Evolutionary conservation across 2,113 vertebrate species (phyloP).

Genomic region (Oryzias melastigma): DNA sequence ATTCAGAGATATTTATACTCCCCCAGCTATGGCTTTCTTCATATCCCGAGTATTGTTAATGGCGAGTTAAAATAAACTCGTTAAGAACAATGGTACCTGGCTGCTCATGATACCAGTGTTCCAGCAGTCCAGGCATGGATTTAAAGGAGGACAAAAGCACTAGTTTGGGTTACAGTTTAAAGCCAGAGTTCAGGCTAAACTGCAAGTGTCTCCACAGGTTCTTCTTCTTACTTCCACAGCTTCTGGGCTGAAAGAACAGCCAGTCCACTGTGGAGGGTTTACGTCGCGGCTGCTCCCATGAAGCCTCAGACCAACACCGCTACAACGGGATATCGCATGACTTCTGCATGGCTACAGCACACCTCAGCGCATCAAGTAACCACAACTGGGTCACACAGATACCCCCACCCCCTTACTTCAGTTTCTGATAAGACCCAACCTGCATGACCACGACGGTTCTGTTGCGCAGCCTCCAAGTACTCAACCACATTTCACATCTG

Average conservation of each 20-base stretch:
- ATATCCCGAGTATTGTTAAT: conserved; percentile 35
- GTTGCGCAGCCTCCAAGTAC: too few species aligned
- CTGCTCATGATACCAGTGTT: conserved; percentile 16
- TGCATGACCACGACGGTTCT: background rate
- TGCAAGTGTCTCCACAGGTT: conserved; percentile 3
- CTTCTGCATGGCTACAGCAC: conserved; percentile 13
- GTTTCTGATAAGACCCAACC: conserved; percentile 7
- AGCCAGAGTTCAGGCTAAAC: conserved; percentile 7
- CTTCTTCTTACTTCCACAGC: conserved; percentile 19
- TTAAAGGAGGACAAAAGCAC: conserved; percentile 39
- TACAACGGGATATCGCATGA: conserved; percentile 43
- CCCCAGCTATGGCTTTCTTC: conserved; percentile 35
- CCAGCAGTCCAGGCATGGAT: conserved; percentile 12
- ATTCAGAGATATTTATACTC: conserved; percentile 32
- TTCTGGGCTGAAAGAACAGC: conserved; percentile 37
- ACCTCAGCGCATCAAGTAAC: conserved; percentile 38
- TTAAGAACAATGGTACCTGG: conserved; percentile 36
- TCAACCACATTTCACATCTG: too few species aligned
- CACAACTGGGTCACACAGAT: conserved; percentile 45
- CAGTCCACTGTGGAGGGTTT: conserved; percentile 23
- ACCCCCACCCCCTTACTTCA: conserved; percentile 9
- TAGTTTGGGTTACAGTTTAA: conserved; percentile 43
- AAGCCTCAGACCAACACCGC: conserved; percentile 35
- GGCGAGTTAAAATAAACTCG: background rate
- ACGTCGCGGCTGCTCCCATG: conserved; percentile 7